Base-by-base conservation (phyloP, 2,797 vertebrate genomes). In the Pelodytes ibericus region DNA sequence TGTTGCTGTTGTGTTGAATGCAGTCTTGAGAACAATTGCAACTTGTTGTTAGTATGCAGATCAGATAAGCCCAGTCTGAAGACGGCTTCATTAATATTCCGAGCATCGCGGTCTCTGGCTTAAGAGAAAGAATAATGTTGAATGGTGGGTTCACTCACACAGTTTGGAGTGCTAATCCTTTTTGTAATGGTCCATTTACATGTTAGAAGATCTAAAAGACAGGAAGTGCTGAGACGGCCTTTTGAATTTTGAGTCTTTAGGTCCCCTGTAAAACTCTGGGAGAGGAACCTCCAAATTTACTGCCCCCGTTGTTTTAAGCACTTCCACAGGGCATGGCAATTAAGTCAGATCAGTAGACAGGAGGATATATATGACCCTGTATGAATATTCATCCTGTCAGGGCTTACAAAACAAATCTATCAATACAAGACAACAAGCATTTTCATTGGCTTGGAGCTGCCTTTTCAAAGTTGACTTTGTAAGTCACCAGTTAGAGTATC, bases 141-240 rank as follows among this genome's bases (percentile, higher is more conserved):
- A 91, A 90, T 87, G 82, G 77, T 83, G 86, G 83, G 84, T 89
- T 86, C 87, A 86, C 82, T 75, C 10, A 31, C 85, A 80, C 87
- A 87, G 82, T 90, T 89, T 87, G 85, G 83, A 74, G 83, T 84
- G 83, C 84, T 92, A 93, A 93, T 91, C 90, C 89, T 86, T 74
- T 93, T 93, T 93, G 88, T 90, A 85, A 87, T 0, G 68, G 86
- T 85, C 68, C 0, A 91, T 93, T 92, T 91, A 91, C 89, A 91
- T 91, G 90, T 90, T 89, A 88, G 91, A 90, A 88, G 88, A 91
- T 89, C 88, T 89, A 86, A 92, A 88, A 90, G 86, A 87, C 86
- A 92, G 90, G 91, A 94, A 93, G 90, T 87, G 82, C 83, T 89
- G 85, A 86, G 84, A 82, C 80, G 85, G 86, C 83, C 88, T 89